Conservation (phyloP, 1,140 invertebrate genomes). For the Sitodiplosis mosellana region DNA sequence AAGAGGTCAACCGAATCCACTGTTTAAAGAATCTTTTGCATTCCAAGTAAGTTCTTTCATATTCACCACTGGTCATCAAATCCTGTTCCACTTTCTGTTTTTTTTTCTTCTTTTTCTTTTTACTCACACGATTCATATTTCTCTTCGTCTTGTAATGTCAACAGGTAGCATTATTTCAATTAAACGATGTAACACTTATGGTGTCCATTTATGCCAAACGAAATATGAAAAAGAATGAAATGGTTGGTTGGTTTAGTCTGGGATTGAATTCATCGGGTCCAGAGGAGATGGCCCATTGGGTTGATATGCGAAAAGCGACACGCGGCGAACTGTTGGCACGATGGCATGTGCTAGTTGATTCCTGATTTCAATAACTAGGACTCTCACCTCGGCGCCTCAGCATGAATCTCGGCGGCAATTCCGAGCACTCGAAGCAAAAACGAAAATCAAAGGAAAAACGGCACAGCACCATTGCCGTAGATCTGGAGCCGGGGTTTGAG, state of each 20-base stretch:
- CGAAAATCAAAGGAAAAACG: constrained; percentile 1
- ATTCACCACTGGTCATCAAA: no score
- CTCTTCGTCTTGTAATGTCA: background rate
- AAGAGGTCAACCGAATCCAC: constrained; percentile 80
- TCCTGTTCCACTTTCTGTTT: no score
- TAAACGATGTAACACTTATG: constrained; percentile 88
- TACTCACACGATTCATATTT: no score
- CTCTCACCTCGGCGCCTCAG: constrained; percentile 19
- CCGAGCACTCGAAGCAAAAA: background rate
- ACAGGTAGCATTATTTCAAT: constrained; percentile 81
- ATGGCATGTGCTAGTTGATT: constrained; percentile 51
- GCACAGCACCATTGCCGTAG: constrained; percentile 1
- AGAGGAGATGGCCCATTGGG: constrained; percentile 86
- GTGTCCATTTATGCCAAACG: constrained; percentile 83
- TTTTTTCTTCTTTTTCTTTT: no score
- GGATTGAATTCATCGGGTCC: constrained; percentile 80
- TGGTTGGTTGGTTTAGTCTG: constrained; percentile 90
- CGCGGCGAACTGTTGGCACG: constrained; percentile 27
- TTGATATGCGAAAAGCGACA: constrained; percentile 55
- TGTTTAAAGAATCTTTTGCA: constrained; percentile 91
- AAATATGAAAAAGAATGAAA: constrained; percentile 83
- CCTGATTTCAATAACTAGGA: constrained; percentile 25
- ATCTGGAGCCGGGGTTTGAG: constrained; percentile 3
- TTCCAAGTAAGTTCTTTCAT: constrained; percentile 52
- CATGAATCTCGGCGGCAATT: constrained; percentile 7